These are phyloP conservation scores for Contarinia nasturtii DNA, from an alignment of 1,140 invertebrate genomes.

Conservation along the genomic window DNA sequence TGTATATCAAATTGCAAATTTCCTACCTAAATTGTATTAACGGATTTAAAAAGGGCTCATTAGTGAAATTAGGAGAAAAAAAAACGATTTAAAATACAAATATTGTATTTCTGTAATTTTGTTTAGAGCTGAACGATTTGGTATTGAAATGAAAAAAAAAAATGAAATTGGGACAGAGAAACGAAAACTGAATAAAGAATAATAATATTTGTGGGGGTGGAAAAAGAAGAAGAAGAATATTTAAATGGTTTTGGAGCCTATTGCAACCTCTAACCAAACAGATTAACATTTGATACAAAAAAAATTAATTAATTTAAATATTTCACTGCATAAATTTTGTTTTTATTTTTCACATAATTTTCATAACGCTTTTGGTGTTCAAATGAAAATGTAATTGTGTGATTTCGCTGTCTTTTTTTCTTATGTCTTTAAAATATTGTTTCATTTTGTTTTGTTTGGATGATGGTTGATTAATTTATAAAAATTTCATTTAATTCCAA, in stretches of 20 bases:
- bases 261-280: not conserved
- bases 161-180: too few relatives aligned
- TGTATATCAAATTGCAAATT: not conserved
- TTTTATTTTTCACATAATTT: not conserved
- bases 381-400: not conserved
- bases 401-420: not conserved
- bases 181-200: too few relatives aligned
- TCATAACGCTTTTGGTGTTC: not conserved
- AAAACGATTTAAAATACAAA: not conserved
- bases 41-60: not conserved
- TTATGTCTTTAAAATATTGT: not conserved
- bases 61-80: not conserved
- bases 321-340: not conserved
- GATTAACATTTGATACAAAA: not conserved
- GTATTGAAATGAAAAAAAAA: not conserved
- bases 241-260: slow-evolving; percentile 1
- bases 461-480: too few relatives aligned
- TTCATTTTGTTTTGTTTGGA: too few relatives aligned
- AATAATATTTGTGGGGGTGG: too few relatives aligned
- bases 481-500: too few relatives aligned
- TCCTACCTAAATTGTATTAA: not conserved
- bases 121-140: not conserved
- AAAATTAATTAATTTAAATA: not conserved
- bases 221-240: not conserved
- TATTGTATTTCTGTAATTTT: not conserved